These are phyloP conservation scores for Noctua fimbriata DNA, from an alignment of 2,888 invertebrate genomes.

Conservation along the genomic window DNA sequence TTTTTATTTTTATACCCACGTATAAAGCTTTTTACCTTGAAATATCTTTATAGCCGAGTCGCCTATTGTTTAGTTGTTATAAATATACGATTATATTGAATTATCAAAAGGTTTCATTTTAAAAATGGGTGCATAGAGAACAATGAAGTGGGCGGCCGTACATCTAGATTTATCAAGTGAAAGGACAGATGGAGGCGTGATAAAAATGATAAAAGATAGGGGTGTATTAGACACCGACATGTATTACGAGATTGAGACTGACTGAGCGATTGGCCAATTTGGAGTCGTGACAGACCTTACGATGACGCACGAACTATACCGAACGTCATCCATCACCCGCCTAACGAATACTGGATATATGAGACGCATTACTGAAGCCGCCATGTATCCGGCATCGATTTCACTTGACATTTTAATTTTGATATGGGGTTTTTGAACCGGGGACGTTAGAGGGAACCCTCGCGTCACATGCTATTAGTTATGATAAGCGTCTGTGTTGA, in stretches of 20 bases:
- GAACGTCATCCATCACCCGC: conserved; percentile 75
- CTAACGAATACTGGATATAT: conserved; percentile 81
- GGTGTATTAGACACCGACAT: conserved; percentile 55
- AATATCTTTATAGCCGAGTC: not conserved
- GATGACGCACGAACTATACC: conserved; percentile 66
- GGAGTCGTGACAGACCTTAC: conserved; percentile 66
- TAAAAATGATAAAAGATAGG: conserved; percentile 60
- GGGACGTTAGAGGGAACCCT: conserved; percentile 44
- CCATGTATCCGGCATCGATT: conserved; percentile 76
- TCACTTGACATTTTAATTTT: conserved; percentile 66
- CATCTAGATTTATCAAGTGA: conserved; percentile 48
- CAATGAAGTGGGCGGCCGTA: conserved; percentile 25
- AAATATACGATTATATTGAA: conserved; percentile 18
- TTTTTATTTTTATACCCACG: conserved; percentile 14
- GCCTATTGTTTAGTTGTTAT: not conserved
- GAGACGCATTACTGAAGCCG: conserved; percentile 74
- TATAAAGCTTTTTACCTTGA: conserved; percentile 2
- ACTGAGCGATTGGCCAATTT: conserved; percentile 74
- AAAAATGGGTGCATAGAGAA: conserved; percentile 1
- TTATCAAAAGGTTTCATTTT: conserved; percentile 10
- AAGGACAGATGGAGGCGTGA: conserved; percentile 31
- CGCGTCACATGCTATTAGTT: conserved; percentile 14
- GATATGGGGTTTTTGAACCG: conserved; percentile 59
- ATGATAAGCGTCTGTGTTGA: conserved; percentile 11
- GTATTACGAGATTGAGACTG: conserved; percentile 63